These are phyloP conservation scores for Alviniconcha strummeri DNA, from an alignment of 2,888 invertebrate genomes.

Conservation along the genomic window DNA sequence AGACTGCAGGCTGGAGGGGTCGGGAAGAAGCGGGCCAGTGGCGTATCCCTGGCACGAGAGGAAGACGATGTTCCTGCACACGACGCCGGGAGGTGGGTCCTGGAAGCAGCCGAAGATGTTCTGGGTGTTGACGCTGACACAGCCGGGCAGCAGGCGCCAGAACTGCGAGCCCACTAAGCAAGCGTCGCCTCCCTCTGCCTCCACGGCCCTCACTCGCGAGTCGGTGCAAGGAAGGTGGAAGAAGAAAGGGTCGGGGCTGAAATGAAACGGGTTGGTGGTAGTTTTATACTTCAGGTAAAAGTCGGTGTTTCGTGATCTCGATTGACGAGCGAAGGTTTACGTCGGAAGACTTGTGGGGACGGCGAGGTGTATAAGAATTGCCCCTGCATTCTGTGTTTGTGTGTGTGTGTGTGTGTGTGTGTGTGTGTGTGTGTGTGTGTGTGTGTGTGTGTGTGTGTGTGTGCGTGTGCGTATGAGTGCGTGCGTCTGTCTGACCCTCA, in stretches of 20 bases:
- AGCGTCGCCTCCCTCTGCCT: background rate
- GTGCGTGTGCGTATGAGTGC: background rate
- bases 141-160: background rate
- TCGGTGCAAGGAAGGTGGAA: background rate
- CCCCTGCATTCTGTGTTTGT: background rate
- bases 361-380: background rate
- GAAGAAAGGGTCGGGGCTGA: background rate
- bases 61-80: background rate
- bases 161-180: background rate
- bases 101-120: background rate
- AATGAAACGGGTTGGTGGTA: background rate
- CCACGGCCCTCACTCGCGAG: background rate
- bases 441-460: conserved; percentile 12
- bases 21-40: background rate
- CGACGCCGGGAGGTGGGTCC: background rate
- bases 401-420: background rate
- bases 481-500: background rate
- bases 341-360: background rate
- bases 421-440: background rate
- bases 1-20: too few relatives aligned
- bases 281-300: background rate
- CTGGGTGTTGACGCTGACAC: background rate
- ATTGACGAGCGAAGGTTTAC: background rate
- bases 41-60: background rate
- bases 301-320: background rate